Evolutionary conservation across 2,797 vertebrate species (phyloP).

Genomic region (Acanthurus lineatus): DNA sequence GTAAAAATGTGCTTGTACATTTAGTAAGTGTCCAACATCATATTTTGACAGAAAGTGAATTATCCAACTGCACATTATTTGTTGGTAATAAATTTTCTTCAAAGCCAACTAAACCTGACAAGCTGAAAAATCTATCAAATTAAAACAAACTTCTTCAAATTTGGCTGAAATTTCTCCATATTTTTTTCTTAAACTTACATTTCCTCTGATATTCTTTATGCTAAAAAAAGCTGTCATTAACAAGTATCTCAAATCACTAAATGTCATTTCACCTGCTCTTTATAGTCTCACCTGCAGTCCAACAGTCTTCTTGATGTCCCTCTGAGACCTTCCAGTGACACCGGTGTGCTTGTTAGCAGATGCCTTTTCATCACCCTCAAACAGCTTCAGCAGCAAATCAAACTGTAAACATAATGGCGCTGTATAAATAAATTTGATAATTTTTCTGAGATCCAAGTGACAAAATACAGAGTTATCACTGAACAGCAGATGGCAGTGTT

Average conservation of each 20-base stretch:
- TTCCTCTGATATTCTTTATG: background rate
- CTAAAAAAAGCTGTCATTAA: background rate
- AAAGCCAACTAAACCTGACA: slow-evolving; percentile 1
- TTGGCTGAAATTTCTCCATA: background rate
- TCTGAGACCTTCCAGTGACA: slow-evolving; percentile 83
- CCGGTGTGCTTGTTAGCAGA: slow-evolving; percentile 79
- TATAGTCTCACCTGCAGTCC: slow-evolving; percentile 92
- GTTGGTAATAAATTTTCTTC: background rate
- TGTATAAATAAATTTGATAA: background rate
- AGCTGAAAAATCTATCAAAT: background rate
- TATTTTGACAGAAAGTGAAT: background rate
- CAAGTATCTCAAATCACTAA: background rate
- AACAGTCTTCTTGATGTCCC: slow-evolving; percentile 94
- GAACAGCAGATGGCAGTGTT: slow-evolving; percentile 79
- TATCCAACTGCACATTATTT: background rate
- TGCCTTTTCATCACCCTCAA: slow-evolving; percentile 90
- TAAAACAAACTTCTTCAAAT: background rate
- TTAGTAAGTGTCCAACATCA: background rate
- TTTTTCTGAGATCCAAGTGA: background rate
- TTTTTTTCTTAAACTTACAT: background rate
- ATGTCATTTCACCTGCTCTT: background rate
- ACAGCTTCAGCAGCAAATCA: slow-evolving; percentile 91
- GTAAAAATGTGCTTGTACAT: slow-evolving; percentile 4
- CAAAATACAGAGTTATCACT: background rate
- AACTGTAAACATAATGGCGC: slow-evolving; percentile 82